Percentiles rank a stretch among this genome's conserved stretches.
Evolutionary conservation across 2,113 vertebrate species (phyloP).

Genomic region (Sisor rabdophorus): DNA sequence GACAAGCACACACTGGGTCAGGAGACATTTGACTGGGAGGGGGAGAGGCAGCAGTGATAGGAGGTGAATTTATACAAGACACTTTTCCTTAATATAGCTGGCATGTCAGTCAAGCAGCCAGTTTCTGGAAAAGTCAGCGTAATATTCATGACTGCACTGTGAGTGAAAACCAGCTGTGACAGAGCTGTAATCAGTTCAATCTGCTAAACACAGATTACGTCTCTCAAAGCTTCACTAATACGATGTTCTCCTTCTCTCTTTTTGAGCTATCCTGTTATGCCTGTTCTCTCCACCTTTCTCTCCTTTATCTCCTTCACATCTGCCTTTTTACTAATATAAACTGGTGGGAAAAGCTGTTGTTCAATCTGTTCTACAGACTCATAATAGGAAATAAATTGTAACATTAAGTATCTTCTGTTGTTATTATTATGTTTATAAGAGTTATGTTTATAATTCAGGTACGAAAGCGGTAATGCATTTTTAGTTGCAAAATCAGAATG

Average conservation of each 20-base stretch:
- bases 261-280: neutral
- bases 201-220: conserved; percentile 60
- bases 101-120: conserved; percentile 62
- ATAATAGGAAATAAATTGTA: neutral
- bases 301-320: conserved; percentile 11
- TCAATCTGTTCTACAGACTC: neutral
- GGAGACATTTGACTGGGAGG: conserved; percentile 10
- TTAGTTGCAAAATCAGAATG: neutral
- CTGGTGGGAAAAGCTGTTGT: neutral
- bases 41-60: neutral
- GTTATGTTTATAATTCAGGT: neutral
- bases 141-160: conserved; percentile 69
- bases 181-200: conserved; percentile 79
- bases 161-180: conserved; percentile 66
- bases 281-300: neutral
- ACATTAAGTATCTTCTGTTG: too few relatives aligned
- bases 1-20: conserved; percentile 9
- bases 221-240: conserved; percentile 49
- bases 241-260: conserved; percentile 32
- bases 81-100: conserved; percentile 69
- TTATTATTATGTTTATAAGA: neutral
- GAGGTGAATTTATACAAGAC: conserved; percentile 42
- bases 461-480: neutral
- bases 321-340: neutral
- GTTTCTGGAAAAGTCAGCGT: conserved; percentile 67